These are phyloP conservation scores for Dusona sp. DNA, from an alignment of 2,888 invertebrate genomes.

Conservation along the genomic window DNA sequence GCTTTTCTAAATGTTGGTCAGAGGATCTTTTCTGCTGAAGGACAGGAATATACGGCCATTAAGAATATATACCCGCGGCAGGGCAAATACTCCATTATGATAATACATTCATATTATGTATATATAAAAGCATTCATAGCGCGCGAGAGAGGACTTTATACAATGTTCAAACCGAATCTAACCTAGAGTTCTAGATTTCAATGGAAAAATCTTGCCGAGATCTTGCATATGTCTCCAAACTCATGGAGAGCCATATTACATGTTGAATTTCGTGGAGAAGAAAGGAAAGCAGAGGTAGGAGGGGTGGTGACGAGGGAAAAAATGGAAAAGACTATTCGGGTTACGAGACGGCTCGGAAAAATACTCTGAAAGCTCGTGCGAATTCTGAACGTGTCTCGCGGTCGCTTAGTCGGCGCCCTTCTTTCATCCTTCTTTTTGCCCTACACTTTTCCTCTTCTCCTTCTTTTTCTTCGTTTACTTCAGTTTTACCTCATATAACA, in stretches of 20 bases:
- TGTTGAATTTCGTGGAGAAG: neutral
- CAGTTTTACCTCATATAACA: neutral
- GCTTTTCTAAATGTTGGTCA: slow-evolving; percentile 38
- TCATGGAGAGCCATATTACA: neutral
- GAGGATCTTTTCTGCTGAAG: neutral
- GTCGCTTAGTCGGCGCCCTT: slow-evolving; percentile 49
- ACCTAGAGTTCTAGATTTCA: slow-evolving; percentile 52
- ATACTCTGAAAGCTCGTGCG: slow-evolving; percentile 55
- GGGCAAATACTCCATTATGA: neutral
- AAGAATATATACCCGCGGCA: neutral
- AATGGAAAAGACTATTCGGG: slow-evolving; percentile 54
- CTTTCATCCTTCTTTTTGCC: slow-evolving; percentile 30
- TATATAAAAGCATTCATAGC: neutral
- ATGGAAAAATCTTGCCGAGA: slow-evolving; percentile 5
- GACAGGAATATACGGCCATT: neutral
- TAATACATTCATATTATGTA: neutral
- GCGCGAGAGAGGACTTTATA: neutral
- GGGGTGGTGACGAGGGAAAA: slow-evolving; percentile 29
- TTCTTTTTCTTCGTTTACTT: slow-evolving; percentile 2
- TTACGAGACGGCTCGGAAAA: slow-evolving; percentile 57
- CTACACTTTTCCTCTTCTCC: slow-evolving; percentile 19
- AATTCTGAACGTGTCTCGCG: slow-evolving; percentile 64
- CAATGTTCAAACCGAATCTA: slow-evolving; percentile 46
- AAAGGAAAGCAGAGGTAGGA: slow-evolving; percentile 21
- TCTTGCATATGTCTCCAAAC: neutral